These are phyloP conservation scores for Drosophila paramelanica DNA, from an alignment of 2,888 invertebrate genomes.

Conservation along the genomic window DNA sequence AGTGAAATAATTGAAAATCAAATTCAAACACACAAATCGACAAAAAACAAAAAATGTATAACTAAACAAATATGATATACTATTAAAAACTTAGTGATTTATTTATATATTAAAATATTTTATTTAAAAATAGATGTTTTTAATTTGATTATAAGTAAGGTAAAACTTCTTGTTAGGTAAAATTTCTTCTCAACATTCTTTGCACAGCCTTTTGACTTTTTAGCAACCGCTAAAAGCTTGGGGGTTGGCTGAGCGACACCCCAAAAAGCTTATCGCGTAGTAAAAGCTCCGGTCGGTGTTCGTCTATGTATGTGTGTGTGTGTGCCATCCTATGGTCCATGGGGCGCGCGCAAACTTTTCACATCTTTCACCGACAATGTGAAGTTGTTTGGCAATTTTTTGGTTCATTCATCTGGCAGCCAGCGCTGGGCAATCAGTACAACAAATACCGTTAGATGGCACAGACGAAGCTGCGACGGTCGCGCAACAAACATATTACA, in stretches of 20 bases:
- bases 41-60: too few species aligned
- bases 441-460: conserved; percentile 70
- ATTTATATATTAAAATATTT: too few species aligned
- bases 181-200: background rate
- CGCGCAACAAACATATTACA: conserved; percentile 32
- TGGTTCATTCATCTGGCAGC: conserved; percentile 73
- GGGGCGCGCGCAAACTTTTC: conserved; percentile 60
- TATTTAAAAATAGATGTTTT: too few species aligned
- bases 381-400: conserved; percentile 69
- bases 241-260: conserved; percentile 19
- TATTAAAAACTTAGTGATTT: too few species aligned
- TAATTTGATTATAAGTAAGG: too few species aligned
- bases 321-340: conserved; percentile 51
- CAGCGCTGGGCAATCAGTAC: conserved; percentile 58
- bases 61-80: too few species aligned
- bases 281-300: conserved; percentile 60
- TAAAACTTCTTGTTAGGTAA: too few species aligned
- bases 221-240: background rate
- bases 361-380: conserved; percentile 66
- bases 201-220: conserved; percentile 44
- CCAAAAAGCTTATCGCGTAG: conserved; percentile 64
- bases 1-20: too few species aligned
- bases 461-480: conserved; percentile 54
- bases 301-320: conserved; percentile 16
- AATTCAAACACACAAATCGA: too few species aligned